Evolutionary conservation across 37 sponge, comb jelly and placozoan species (phyloP).

Genomic region (Diacarnus erythraeanus): DNA sequence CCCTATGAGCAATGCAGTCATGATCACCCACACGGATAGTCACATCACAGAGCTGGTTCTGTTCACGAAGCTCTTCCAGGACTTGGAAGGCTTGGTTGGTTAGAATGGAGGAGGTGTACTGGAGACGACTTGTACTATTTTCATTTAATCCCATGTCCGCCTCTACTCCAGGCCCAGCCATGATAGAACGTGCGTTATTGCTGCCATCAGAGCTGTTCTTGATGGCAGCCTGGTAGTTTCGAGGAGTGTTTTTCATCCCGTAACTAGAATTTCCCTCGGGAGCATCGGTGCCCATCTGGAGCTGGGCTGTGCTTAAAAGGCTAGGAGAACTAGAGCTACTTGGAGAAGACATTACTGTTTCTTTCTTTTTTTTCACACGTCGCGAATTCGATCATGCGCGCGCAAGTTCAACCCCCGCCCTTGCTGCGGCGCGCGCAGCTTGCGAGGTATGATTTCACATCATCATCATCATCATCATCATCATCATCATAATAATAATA

Average conservation of each 20-base stretch:
- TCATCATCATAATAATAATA: too few relatives aligned
- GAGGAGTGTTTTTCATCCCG: not conserved
- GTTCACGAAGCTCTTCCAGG: conserved; percentile 61
- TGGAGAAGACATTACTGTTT: not conserved
- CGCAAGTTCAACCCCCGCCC: too few relatives aligned
- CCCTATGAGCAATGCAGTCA: conserved; percentile 69
- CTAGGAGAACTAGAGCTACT: conserved; percentile 3
- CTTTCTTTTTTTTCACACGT: not conserved
- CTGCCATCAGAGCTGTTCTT: not conserved
- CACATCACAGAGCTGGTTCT: conserved; percentile 82
- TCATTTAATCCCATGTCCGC: conserved; percentile 23
- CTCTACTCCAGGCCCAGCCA: conserved; percentile 24
- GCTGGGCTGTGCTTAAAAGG: not conserved
- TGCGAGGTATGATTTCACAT: too few relatives aligned
- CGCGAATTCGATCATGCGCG: too few relatives aligned
- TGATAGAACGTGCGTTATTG: not conserved
- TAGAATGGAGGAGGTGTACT: conserved; percentile 45
- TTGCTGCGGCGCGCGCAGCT: not conserved
- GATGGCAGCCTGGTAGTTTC: not conserved
- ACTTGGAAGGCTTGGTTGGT: conserved; percentile 45
- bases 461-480: too few relatives aligned
- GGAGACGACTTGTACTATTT: not conserved
- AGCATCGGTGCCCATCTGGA: conserved; percentile 9
- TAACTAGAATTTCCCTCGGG: conserved; percentile 26
- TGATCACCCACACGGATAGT: conserved; percentile 58